phyloP scores from a whole-genome alignment of 2,797 vertebrate genomes.

The Okamejei kenojei region DNA sequence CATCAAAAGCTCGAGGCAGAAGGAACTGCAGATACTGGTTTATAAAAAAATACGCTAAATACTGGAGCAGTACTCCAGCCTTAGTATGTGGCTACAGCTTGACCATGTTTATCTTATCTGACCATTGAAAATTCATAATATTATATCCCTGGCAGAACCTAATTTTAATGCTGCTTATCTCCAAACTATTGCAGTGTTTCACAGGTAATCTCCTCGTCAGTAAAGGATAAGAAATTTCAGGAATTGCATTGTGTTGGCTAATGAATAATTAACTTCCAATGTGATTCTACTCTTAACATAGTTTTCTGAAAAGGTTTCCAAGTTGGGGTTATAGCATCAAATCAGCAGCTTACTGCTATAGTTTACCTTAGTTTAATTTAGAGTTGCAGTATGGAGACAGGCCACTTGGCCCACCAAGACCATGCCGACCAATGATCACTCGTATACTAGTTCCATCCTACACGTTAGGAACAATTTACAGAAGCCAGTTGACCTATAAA shows the following conservation, averaged over 20 bases:
- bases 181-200: not conserved
- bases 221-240: not conserved
- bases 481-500: too few relatives aligned
- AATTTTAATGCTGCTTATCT: not conserved
- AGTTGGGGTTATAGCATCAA: not conserved
- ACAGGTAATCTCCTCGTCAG: not conserved
- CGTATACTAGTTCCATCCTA: too few relatives aligned
- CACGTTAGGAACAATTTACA: too few relatives aligned
- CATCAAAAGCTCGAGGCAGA: too few relatives aligned
- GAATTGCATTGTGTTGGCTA: not conserved
- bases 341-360: not conserved
- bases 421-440: too few relatives aligned
- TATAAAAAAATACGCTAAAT: too few relatives aligned
- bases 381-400: too few relatives aligned
- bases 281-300: not conserved
- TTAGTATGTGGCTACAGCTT: too few relatives aligned
- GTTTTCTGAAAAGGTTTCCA: not conserved
- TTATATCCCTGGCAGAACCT: not conserved
- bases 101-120: not conserved
- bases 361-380: too few relatives aligned
- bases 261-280: not conserved
- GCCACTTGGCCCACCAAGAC: too few relatives aligned
- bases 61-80: too few relatives aligned
- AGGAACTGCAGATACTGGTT: too few relatives aligned
- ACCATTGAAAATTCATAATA: not conserved